Conservation (phyloP, 2,113 vertebrate genomes). For the Chloropsis hardwickii region DNA sequence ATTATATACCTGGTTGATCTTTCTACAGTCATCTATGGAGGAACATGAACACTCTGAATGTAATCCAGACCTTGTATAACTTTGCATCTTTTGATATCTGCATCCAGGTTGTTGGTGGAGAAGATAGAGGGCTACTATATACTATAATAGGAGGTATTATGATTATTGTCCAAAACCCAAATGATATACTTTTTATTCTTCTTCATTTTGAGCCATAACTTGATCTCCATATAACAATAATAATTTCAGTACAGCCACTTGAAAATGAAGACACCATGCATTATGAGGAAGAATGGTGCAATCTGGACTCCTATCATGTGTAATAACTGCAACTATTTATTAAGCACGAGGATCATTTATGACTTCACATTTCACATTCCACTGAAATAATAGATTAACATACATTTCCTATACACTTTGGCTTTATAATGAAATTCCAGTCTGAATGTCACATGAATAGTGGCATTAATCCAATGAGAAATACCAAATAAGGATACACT, state of each 20-base stretch:
- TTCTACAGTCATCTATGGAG: neutral
- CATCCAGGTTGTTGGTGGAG: neutral
- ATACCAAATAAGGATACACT: neutral
- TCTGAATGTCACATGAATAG: neutral
- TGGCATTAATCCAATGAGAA: neutral
- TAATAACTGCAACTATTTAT: slow-evolving; percentile 23
- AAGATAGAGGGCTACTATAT: neutral
- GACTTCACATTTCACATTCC: neutral
- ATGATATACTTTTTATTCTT: neutral
- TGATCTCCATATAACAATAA: neutral
- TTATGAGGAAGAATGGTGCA: slow-evolving; percentile 14
- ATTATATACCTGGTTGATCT: neutral
- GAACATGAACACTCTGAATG: neutral
- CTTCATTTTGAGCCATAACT: neutral
- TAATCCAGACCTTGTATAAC: neutral
- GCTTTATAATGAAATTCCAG: neutral
- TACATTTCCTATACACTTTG: neutral
- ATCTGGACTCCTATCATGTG: neutral
- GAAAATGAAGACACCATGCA: neutral
- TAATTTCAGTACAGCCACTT: neutral
- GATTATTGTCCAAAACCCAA: neutral
- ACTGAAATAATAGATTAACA: neutral
- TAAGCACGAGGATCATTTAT: neutral
- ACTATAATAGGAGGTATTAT: neutral
- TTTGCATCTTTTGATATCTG: neutral